These are phyloP conservation scores for Rhea americana DNA, from an alignment of 2,113 vertebrate genomes.

Conservation along the genomic window DNA sequence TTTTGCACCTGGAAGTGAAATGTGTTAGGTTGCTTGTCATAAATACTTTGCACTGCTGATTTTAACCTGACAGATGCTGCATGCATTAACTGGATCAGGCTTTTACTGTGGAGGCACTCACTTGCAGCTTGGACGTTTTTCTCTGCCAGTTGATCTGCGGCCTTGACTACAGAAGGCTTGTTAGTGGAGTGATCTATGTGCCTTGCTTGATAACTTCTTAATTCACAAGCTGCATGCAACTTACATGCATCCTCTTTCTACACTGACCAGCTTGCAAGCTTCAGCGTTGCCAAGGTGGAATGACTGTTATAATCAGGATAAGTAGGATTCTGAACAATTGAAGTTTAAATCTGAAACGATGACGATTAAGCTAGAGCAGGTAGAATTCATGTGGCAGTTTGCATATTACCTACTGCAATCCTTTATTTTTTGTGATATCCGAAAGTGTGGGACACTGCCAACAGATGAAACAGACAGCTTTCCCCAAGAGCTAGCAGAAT, in stretches of 20 bases:
- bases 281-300: neutral
- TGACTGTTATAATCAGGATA: constrained; percentile 9
- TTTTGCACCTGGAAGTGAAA: constrained; percentile 57
- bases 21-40: neutral
- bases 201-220: neutral
- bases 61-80: neutral
- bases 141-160: neutral
- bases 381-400: neutral
- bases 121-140: neutral
- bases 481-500: neutral
- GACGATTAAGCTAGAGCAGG: neutral
- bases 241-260: neutral
- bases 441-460: neutral
- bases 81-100: neutral
- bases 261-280: neutral
- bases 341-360: constrained; percentile 70
- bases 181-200: neutral
- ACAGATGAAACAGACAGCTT: neutral
- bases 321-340: constrained; percentile 52
- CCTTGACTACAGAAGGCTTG: neutral
- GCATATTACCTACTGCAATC: neutral
- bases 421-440: neutral
- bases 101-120: neutral
- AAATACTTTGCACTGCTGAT: neutral
- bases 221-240: constrained; percentile 42